phyloP scores from a whole-genome alignment of 2,113 vertebrate species.

The Dascyllus trimaculatus region DNA sequence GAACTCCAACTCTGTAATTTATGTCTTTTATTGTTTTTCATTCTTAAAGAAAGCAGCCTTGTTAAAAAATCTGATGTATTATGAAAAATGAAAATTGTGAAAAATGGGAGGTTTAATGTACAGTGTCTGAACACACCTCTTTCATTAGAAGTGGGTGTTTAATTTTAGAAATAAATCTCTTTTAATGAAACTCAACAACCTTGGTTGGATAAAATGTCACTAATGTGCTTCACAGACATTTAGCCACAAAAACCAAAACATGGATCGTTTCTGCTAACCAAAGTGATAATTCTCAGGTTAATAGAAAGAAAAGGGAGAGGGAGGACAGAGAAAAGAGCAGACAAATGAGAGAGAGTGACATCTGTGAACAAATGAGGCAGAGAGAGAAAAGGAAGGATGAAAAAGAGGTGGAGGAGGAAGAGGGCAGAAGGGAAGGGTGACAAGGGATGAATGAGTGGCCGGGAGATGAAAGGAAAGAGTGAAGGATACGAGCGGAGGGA shows the following conservation, averaged over 20 bases:
- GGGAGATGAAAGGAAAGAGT: not conserved
- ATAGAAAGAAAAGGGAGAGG: not conserved
- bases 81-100: too few relatives aligned
- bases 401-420: not conserved
- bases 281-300: conserved; percentile 9
- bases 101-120: too few relatives aligned
- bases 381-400: not conserved
- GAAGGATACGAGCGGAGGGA: not conserved
- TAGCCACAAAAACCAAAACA: conserved; percentile 1
- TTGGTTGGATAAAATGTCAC: not conserved
- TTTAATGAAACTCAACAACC: conserved; percentile 10
- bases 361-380: not conserved
- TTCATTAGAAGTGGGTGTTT: not conserved
- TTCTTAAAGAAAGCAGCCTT: too few relatives aligned
- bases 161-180: conserved; percentile 2
- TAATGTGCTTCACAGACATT: not conserved
- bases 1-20: too few relatives aligned
- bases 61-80: too few relatives aligned
- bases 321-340: not conserved
- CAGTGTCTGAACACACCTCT: too few relatives aligned
- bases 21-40: too few relatives aligned
- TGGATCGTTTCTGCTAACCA: not conserved
- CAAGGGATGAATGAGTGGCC: not conserved
- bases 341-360: not conserved
- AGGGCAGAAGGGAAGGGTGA: not conserved